Base-by-base conservation (phyloP, 2,888 invertebrate species). In the Nomada ferruginata region DNA sequence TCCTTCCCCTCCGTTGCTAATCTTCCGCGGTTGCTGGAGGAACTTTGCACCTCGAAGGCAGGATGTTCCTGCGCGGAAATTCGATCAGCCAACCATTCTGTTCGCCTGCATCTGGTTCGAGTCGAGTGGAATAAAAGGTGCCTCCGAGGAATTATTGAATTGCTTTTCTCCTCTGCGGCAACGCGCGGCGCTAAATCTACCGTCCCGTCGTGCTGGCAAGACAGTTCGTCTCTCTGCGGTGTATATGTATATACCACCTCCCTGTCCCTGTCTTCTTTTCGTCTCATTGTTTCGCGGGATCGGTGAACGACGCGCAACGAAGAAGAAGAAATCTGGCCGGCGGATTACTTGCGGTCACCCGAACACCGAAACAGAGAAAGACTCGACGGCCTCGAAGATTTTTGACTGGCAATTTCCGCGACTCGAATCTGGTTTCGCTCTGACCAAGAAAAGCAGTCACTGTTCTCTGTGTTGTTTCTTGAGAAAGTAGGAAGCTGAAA, bases 391-490 rank as follows among this genome's bases (percentile, higher is more conserved):
- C 55, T 64, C 23, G 60, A n/a, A 44, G 61, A 68, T 55, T 36
- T 55, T 57, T 36, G 53, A 26, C 53, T 26, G 66, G 47, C 55
- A 70, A 60, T 64, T 75, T 70, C 75, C 60, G 59, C 53, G 53
- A 42, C 75, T 73, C 76, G 83, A 83, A 83, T 83, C 83, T 83
- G 83, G 71, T 86, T 83, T 79, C 68, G 36, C 59, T 81, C 79
- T 36, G 26, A 61, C 53, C 47, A 42, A 15, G 64, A 64, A 44
- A 13, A 50, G 15, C 15, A 10, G 23, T 11, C 74, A 83, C 83
- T 83, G 85, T 85, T 66, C 80, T 60, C 44, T 11, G 7, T 13
- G 61, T 29, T 36, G 59, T 44, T 44, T 50, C 60, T 29, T 59
- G 69, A n/a, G 72, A 75, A 75, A 75, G 68, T 66, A 57, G 4